A percentile compares a stretch with the other conserved stretches of the same genome.
Evolutionary conservation across 2,113 vertebrate species (phyloP).

Genomic region (Leucopternis melanops): DNA sequence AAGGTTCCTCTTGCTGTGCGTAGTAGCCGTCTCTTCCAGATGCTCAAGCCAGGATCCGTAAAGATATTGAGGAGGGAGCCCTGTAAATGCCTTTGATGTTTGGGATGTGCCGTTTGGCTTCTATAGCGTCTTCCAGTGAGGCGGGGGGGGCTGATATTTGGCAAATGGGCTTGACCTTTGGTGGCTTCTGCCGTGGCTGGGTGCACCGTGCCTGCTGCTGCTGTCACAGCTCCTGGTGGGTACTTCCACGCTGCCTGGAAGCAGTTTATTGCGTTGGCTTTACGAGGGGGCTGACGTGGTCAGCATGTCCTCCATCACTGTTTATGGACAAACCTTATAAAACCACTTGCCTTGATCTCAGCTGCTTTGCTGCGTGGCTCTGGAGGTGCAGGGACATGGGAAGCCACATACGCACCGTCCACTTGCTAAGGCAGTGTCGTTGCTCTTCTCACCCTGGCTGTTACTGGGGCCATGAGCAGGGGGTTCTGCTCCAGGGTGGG

Average conservation of each 20-base stretch:
- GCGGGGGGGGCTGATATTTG: background rate
- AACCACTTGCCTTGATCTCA: background rate
- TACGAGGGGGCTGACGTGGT: too few relatives aligned
- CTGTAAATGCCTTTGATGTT: background rate
- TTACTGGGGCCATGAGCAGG: background rate
- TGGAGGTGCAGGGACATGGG: background rate
- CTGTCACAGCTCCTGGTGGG: background rate
- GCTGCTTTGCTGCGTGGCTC: background rate
- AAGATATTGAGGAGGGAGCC: background rate
- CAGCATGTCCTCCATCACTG: background rate
- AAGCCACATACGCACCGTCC: accelerated
- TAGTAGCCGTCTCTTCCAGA: background rate
- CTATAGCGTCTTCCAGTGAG: accelerated
- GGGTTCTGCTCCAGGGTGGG: background rate
- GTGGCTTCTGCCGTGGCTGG: accelerated
- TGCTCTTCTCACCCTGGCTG: background rate
- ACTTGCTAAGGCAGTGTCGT: accelerated
- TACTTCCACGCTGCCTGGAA: background rate
- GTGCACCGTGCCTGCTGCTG: background rate
- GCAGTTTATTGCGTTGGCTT: accelerated
- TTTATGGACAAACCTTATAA: background rate
- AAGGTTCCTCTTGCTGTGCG: background rate
- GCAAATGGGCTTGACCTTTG: background rate
- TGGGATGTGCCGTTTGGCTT: background rate
- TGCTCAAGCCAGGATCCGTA: background rate